Evolutionary conservation across 2,797 vertebrate species (phyloP), one percentile per base, ranked within the genome.

Genomic region (Sorex maritimensis): DNA sequence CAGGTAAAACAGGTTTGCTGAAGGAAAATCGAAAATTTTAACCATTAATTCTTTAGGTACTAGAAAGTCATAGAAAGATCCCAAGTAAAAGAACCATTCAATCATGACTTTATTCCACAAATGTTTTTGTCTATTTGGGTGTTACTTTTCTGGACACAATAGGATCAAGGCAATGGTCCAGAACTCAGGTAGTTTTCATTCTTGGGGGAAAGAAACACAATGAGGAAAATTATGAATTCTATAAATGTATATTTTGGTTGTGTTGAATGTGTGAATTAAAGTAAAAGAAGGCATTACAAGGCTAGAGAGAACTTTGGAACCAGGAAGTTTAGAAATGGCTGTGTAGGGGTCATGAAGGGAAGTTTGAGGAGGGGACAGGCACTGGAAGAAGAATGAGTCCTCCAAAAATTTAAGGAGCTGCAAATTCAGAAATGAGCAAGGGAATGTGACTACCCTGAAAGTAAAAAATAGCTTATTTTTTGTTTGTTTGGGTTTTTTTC

Each of bases 11-110:
- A 28, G 12, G 26, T 86, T 8, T 0, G 10, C 34, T 38, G 67
- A 44, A 81, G 55, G 30, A 68, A 83, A 30, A 8, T 28, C 23
- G 72, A 91, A 41, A 93, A 34, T 11, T 72, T 46, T 67, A 88
- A 85, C 19, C 44, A 46, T 82, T 24, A 61, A 15, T 65, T 88
- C 69, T 85, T 89, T 73, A 34, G 24, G 52, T 87, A 81, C 71
- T 38, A 6, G 52, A 74, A 87, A 87, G 19, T 52, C 63, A 90
- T 52, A 73, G 73, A 81, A 84, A 90, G 4, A 24, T 81, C 28
- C 78, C 24, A 84, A 88, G 14, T 58, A 77, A 52, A 83, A 34
- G 86, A 68, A 78, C 52, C 46, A 79, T 79, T 58, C 10, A n/a
- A 23, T 82, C 15, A 52, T 75, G 72, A 41, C 24, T 19, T 78